Base-by-base conservation (phyloP, 2,797 vertebrate genomes). In the Chaetodon trifasciatus region DNA sequence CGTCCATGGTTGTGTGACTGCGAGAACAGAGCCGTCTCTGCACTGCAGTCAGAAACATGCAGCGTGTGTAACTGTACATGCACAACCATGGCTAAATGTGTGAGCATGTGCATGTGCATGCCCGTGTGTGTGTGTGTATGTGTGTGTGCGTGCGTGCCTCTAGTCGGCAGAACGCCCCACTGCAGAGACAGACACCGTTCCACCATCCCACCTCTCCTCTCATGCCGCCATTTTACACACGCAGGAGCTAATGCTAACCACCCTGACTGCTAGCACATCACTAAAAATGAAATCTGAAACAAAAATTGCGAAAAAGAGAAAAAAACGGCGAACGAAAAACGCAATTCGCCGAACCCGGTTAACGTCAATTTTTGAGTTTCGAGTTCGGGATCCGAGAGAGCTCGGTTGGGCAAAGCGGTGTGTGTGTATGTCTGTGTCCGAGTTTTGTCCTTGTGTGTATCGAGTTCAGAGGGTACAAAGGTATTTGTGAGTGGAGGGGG, bases 141-240 rank as follows among this genome's bases (percentile, higher is more conserved):
- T 32, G 28, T 32, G 66, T 40, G 50, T 12, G 55, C 42, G 40
- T 19, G 66, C 58, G 28, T 74, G 81, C 58, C 64, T 79, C 62
- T 63, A 78, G 85, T 80, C 79, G 47, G 78, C 83, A 90, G 83
- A 91, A 90, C 82, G 81, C 88, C 84, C 79, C 84, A 82, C 90
- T 92, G 91, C 91, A 91, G 90, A 92, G 83, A 84, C 84, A 84
- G 89, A 84, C 90, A 81, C 67, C 76, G 77, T 91, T 92, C 91
- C 92, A 86, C 90, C 89, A 90, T 90, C 68, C 90, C 89, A 87
- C 85, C 89, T 91, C 89, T 91, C 61, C 84, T 85, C 79, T 70
- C 58, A 23, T 28, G 91, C 91, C 92, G 93, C 94, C 94, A 95
- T 95, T 95, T 95, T 93, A 92, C 58, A 91, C 66, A 83, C 21